Conservation (phyloP, 2,888 invertebrate species). For the Pterostichus madidus region DNA sequence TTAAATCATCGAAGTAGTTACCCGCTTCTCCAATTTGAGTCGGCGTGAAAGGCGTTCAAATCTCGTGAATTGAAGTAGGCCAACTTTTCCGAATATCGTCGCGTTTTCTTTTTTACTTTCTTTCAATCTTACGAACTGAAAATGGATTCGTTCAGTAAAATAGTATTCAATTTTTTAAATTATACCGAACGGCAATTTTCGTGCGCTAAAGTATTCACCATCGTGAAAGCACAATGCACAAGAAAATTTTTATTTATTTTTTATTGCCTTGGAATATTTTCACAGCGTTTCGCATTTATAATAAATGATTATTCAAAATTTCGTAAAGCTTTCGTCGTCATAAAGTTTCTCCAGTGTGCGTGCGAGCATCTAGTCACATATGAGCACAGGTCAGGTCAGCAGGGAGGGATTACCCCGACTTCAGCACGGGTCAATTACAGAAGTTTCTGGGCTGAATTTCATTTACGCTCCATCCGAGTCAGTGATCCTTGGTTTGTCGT, state of each 20-base stretch:
- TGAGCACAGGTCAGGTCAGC: slow-evolving; percentile 47
- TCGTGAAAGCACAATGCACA: not conserved
- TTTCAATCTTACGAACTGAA: slow-evolving; percentile 14
- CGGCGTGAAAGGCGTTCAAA: slow-evolving; percentile 30
- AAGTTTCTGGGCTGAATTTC: slow-evolving; percentile 60
- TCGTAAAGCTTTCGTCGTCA: too few relatives aligned
- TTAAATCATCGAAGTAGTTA: slow-evolving; percentile 42
- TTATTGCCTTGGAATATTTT: not conserved
- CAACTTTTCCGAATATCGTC: slow-evolving; percentile 25
- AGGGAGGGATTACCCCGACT: slow-evolving; percentile 47
- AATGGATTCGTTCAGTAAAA: slow-evolving; percentile 34
- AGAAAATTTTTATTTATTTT: not conserved
- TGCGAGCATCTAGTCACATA: not conserved
- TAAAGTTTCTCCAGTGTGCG: too few relatives aligned
- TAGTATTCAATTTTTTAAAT: slow-evolving; percentile 44
- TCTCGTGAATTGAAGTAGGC: slow-evolving; percentile 39
- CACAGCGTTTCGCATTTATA: not conserved
- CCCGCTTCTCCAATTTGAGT: slow-evolving; percentile 3
- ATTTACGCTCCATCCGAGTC: slow-evolving; percentile 46
- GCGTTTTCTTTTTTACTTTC: slow-evolving; percentile 38
- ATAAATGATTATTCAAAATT: too few relatives aligned
- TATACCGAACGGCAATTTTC: slow-evolving; percentile 13
- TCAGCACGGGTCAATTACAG: slow-evolving; percentile 54
- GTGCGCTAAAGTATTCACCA: not conserved
- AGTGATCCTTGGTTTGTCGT: not conserved